phyloP scores from a whole-genome alignment of 2,113 vertebrate species.

The Crotalus tigris region DNA sequence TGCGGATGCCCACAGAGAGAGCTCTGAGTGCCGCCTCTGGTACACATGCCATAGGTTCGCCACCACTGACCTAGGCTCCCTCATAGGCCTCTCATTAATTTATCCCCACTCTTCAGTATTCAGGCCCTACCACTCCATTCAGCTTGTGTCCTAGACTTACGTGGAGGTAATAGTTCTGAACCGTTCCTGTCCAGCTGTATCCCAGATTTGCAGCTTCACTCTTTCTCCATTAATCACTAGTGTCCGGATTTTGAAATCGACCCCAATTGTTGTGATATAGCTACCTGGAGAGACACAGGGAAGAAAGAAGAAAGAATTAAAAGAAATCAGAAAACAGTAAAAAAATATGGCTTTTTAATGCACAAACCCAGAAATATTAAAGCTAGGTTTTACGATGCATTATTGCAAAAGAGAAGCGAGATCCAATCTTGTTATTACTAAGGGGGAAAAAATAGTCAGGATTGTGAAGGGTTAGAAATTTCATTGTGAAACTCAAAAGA shows the following conservation, averaged over 20 bases:
- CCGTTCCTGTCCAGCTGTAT: constrained; percentile 81
- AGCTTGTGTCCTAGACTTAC: constrained; percentile 51
- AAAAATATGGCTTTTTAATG: background rate
- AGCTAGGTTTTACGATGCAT: background rate
- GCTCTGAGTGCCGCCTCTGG: too few species aligned
- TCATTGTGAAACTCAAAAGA: background rate
- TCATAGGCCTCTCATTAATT: background rate
- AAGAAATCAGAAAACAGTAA: background rate
- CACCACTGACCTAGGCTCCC: too few species aligned
- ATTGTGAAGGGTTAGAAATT: background rate
- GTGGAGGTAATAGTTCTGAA: constrained; percentile 79
- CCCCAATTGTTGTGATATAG: constrained; percentile 84
- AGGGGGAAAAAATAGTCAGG: background rate
- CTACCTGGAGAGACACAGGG: constrained; percentile 45
- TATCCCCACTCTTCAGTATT: background rate
- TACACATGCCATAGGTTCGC: too few species aligned
- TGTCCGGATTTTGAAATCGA: constrained; percentile 82
- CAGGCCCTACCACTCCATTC: background rate
- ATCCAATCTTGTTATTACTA: background rate
- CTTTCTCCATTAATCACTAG: constrained; percentile 78
- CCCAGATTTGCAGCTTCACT: constrained; percentile 84
- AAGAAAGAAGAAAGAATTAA: background rate
- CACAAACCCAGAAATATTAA: background rate
- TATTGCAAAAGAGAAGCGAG: background rate
- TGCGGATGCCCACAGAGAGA: too few species aligned